A percentile compares a stretch with the other conserved stretches of the same genome.
These are phyloP conservation scores for Protonibea diacanthus DNA, from an alignment of 2,797 vertebrate genomes.

Conservation along the genomic window DNA sequence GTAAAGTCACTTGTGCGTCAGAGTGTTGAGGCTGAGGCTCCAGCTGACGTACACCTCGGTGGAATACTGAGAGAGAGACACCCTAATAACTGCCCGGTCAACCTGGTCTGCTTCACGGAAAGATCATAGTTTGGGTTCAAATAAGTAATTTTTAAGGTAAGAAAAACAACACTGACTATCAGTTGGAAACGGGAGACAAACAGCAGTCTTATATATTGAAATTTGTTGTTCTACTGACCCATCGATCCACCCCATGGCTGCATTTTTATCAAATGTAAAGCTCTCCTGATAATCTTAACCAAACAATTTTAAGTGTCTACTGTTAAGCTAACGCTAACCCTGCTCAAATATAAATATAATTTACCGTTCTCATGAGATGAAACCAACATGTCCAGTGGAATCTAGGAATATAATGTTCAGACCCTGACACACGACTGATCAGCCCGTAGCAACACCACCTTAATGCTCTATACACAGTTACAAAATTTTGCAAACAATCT, in stretches of 20 bases:
- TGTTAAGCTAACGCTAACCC: no score
- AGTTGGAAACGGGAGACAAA: neutral
- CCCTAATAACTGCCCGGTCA: neutral
- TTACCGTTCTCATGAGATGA: no score
- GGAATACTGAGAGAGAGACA: neutral
- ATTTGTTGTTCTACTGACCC: neutral
- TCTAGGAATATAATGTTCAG: no score
- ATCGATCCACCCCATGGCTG: neutral
- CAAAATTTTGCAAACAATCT: neutral
- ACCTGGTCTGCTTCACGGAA: neutral
- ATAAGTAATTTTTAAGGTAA: neutral
- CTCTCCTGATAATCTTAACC: neutral
- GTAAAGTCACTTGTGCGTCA: slow-evolving; percentile 26
- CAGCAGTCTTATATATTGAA: neutral
- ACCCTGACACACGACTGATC: no score
- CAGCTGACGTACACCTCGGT: slow-evolving; percentile 3
- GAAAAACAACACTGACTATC: neutral
- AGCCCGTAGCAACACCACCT: neutral
- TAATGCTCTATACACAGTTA: neutral
- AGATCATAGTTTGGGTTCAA: neutral
- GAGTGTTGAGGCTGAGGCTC: slow-evolving; percentile 18
- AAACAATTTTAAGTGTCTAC: neutral
- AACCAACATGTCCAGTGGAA: no score
- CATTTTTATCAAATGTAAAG: neutral
- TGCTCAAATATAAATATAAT: no score